phyloP scores from a whole-genome alignment of 2,797 vertebrate species.

The Bovichtus variegatus region DNA sequence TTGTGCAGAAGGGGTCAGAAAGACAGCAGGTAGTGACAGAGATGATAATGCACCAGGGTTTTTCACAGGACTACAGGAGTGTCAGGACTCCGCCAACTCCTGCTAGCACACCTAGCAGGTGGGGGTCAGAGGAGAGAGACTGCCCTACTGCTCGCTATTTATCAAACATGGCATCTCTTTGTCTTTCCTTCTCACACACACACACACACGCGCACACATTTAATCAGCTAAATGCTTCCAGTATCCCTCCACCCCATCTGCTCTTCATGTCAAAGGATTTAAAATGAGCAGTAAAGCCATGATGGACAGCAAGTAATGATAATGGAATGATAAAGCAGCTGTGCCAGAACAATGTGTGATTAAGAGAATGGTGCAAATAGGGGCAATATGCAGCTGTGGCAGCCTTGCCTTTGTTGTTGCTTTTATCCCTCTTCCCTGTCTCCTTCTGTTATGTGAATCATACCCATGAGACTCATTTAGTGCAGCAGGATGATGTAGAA shows the following conservation, averaged over 20 bases:
- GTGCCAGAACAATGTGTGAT: slow-evolving; percentile 58
- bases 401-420: slow-evolving; percentile 18
- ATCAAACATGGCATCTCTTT: slow-evolving; percentile 60
- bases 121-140: slow-evolving; percentile 52
- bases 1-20: slow-evolving; percentile 13
- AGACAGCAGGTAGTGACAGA: slow-evolving; percentile 23
- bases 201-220: slow-evolving; percentile 45
- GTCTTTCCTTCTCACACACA: slow-evolving; percentile 29
- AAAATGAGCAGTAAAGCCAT: slow-evolving; percentile 57
- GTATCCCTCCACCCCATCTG: slow-evolving; percentile 60
- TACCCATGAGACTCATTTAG: slow-evolving; percentile 43
- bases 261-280: slow-evolving; percentile 57
- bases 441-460: slow-evolving; percentile 42
- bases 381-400: slow-evolving; percentile 44
- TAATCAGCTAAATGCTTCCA: slow-evolving; percentile 64
- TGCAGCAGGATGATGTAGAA: slow-evolving; percentile 42
- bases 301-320: slow-evolving; percentile 68
- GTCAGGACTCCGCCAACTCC: slow-evolving; percentile 36
- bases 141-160: slow-evolving; percentile 45
- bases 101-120: slow-evolving; percentile 62
- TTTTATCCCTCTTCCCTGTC: slow-evolving; percentile 39
- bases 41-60: slow-evolving; percentile 36
- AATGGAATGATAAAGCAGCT: slow-evolving; percentile 71
- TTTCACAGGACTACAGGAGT: slow-evolving; percentile 23
- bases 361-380: slow-evolving; percentile 44